phyloP scores from a whole-genome alignment of 2,113 vertebrate species.

The Sapayoa aenigma region DNA sequence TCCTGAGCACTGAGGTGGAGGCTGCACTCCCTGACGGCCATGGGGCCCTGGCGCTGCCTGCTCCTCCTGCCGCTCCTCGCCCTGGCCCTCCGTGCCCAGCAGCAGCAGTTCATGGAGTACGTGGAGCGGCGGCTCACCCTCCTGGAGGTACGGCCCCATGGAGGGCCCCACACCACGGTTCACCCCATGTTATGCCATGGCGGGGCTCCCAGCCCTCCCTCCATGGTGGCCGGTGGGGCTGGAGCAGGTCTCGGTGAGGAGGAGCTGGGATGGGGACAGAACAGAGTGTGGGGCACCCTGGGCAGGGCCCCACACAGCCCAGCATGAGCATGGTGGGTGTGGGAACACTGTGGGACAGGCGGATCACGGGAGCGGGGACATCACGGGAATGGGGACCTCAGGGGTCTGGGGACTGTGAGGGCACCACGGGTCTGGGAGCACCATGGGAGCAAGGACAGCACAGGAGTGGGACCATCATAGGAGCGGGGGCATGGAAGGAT shows the following conservation, averaged over 20 bases:
- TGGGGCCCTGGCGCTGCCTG: slow-evolving; percentile 60
- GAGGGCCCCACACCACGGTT: neutral
- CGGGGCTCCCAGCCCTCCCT: neutral
- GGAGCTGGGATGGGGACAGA: neutral
- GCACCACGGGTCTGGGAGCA: too few relatives aligned
- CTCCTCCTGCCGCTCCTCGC: slow-evolving; percentile 61
- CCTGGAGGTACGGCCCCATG: slow-evolving; percentile 71
- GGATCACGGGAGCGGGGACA: rapidly evolving
- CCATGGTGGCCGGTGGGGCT: rapidly evolving
- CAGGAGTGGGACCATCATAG: rapidly evolving
- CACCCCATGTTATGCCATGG: rapidly evolving
- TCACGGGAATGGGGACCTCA: neutral
- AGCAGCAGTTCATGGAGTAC: slow-evolving; percentile 79
- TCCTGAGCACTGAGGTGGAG: slow-evolving; percentile 78
- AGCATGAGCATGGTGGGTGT: rapidly evolving
- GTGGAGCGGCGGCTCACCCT: slow-evolving; percentile 75
- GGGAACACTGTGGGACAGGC: rapidly evolving
- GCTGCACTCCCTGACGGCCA: neutral
- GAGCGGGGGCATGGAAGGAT: neutral
- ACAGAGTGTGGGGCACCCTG: rapidly evolving
- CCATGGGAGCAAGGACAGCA: neutral
- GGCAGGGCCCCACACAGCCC: neutral
- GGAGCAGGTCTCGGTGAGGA: neutral
- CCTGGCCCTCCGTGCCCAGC: slow-evolving; percentile 60
- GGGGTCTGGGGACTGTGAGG: neutral